Percentiles rank a stretch among this genome's conserved stretches.
These are phyloP conservation scores for Gymnothorax reevesii DNA, from an alignment of 2,797 vertebrate genomes.

Conservation along the genomic window DNA sequence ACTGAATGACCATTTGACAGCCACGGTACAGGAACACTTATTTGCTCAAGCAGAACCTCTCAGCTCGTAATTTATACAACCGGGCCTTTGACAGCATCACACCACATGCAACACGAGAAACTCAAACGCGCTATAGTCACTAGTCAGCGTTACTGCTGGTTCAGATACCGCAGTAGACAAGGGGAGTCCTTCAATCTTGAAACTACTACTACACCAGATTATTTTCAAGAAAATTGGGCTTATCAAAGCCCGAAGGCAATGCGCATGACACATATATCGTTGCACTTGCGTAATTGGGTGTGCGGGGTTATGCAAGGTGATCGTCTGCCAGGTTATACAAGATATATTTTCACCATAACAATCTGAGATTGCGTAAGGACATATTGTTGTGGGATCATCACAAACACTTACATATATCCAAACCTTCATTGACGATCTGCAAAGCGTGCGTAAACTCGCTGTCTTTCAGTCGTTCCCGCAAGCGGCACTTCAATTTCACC, in stretches of 20 bases:
- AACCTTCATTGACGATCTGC: conserved; percentile 67
- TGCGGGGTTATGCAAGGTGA: not conserved
- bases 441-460: conserved; percentile 74
- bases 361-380: conserved; percentile 21
- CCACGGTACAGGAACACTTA: no score
- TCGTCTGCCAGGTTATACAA: conserved; percentile 32
- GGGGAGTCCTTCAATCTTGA: not conserved
- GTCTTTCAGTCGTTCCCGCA: conserved; percentile 68
- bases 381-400: not conserved
- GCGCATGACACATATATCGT: not conserved
- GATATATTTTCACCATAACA: not conserved
- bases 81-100: not conserved
- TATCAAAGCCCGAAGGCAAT: not conserved
- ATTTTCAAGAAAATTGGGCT: not conserved
- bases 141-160: not conserved
- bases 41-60: not conserved
- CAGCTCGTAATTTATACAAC: not conserved
- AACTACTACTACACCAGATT: not conserved
- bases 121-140: not conserved
- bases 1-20: no score
- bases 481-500: conserved; percentile 59
- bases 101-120: not conserved
- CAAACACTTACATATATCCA: conserved; percentile 73
- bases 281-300: conserved; percentile 24
- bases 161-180: not conserved